phyloP scores from a whole-genome alignment of 2,888 invertebrate genomes.

The Colostygia pectinataria region DNA sequence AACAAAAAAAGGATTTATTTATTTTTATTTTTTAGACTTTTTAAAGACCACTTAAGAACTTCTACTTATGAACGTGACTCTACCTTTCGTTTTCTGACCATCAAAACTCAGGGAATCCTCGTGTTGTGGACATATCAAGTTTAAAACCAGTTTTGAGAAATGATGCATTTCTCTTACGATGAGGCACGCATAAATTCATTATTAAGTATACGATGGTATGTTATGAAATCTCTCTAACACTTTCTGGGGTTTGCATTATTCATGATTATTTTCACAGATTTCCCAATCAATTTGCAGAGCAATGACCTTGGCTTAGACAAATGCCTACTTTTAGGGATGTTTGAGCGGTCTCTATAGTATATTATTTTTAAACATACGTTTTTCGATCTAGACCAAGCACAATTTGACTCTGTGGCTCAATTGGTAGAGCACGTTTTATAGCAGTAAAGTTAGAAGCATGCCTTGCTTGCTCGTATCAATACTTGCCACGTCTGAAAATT shows the following conservation, averaged over 20 bases:
- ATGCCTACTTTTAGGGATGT: no score
- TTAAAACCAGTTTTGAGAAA: conserved; percentile 10
- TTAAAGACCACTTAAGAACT: no score
- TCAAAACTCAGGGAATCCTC: background rate
- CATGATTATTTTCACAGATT: conserved; percentile 25
- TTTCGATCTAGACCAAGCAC: no score
- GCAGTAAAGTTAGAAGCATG: no score
- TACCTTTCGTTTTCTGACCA: conserved; percentile 1
- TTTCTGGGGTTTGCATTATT: conserved; percentile 26
- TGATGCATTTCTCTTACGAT: conserved; percentile 20
- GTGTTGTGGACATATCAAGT: background rate
- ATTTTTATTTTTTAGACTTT: background rate
- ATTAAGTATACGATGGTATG: conserved; percentile 1
- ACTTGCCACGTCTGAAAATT: no score
- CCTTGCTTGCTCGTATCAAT: no score
- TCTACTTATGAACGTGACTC: no score
- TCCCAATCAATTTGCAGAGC: conserved; percentile 9
- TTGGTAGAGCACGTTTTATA: no score
- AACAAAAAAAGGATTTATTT: background rate
- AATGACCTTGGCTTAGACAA: conserved; percentile 8
- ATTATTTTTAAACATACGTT: no score
- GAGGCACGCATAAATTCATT: conserved; percentile 3
- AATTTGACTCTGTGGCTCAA: no score
- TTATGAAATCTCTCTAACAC: conserved; percentile 18
- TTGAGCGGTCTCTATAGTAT: no score